Evolutionary conservation across 1,140 invertebrate genomes (phyloP).

Genomic region (Akabosia matsudoensis): DNA sequence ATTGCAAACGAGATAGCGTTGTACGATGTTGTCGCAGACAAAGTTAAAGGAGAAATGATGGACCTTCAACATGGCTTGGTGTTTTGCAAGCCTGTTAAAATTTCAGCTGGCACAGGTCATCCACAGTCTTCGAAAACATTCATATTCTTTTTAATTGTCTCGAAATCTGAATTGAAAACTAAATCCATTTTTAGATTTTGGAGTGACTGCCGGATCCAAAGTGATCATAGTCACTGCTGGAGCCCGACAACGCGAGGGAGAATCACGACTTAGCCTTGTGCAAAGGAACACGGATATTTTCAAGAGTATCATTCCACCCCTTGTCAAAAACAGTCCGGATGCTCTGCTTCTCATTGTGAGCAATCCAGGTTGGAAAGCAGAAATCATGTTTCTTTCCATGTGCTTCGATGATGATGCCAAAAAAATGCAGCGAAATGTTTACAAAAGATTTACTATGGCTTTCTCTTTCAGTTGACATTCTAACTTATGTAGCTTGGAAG

Average conservation of each 20-base stretch:
- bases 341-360: slow-evolving; percentile 82
- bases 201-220: slow-evolving; percentile 70
- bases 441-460: not conserved
- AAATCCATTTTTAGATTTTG: slow-evolving; percentile 62
- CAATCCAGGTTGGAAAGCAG: slow-evolving; percentile 66
- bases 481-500: slow-evolving; percentile 92
- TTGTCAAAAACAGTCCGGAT: slow-evolving; percentile 81
- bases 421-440: slow-evolving; percentile 4
- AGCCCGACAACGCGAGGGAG: slow-evolving; percentile 80
- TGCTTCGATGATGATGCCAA: not conserved
- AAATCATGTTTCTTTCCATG: slow-evolving; percentile 10
- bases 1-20: slow-evolving; percentile 77
- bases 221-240: slow-evolving; percentile 85
- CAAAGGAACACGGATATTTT: slow-evolving; percentile 86
- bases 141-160: slow-evolving; percentile 33
- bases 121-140: too few relatives aligned
- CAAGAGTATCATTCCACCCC: slow-evolving; percentile 74
- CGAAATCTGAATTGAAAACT: slow-evolving; percentile 35
- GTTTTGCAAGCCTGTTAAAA: slow-evolving; percentile 75
- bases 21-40: slow-evolving; percentile 75
- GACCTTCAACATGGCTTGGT: slow-evolving; percentile 82
- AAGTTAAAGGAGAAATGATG: slow-evolving; percentile 82
- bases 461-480: slow-evolving; percentile 67
- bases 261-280: slow-evolving; percentile 74
- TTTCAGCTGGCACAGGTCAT: slow-evolving; percentile 66